Percentiles rank a stretch among this genome's conserved stretches.
Conservation (phyloP, 2,113 vertebrate species). For the Excalfactoria chinensis region DNA sequence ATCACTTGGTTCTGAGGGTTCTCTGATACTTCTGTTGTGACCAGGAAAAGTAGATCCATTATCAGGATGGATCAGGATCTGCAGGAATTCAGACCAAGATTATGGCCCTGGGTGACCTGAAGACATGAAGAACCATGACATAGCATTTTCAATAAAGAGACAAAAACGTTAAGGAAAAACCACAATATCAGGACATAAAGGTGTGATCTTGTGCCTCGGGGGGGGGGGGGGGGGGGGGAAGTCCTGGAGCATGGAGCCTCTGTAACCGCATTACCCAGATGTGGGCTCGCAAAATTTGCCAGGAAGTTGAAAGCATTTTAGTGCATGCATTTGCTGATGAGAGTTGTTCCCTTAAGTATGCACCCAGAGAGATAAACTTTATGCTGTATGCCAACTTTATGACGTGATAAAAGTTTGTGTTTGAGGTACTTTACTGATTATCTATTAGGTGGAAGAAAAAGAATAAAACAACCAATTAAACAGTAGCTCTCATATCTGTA, state of each 20-base stretch:
- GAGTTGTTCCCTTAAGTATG: slow-evolving; percentile 39
- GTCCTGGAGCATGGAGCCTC: neutral
- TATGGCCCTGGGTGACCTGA: neutral
- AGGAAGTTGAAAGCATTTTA: neutral
- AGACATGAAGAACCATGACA: fast-evolving
- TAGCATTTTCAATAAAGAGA: neutral
- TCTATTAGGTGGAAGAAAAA: slow-evolving; percentile 74
- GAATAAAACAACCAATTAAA: slow-evolving; percentile 77
- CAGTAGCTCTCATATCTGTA: slow-evolving; percentile 52
- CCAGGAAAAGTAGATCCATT: neutral
- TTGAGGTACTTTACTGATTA: slow-evolving; percentile 73
- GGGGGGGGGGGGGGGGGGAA: neutral
- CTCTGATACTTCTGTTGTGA: neutral
- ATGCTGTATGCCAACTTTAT: slow-evolving; percentile 64
- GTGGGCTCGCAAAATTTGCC: neutral
- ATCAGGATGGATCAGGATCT: neutral
- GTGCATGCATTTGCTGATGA: neutral
- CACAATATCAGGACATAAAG: neutral
- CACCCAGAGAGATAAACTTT: slow-evolving; percentile 66
- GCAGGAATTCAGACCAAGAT: neutral
- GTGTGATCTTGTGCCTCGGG: neutral
- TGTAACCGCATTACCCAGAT: neutral
- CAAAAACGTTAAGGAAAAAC: neutral
- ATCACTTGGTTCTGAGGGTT: neutral
- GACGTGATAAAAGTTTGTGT: slow-evolving; percentile 74